phyloP scores from a whole-genome alignment of 2,113 vertebrate species.

The Ornithorhynchus anatinus region DNA sequence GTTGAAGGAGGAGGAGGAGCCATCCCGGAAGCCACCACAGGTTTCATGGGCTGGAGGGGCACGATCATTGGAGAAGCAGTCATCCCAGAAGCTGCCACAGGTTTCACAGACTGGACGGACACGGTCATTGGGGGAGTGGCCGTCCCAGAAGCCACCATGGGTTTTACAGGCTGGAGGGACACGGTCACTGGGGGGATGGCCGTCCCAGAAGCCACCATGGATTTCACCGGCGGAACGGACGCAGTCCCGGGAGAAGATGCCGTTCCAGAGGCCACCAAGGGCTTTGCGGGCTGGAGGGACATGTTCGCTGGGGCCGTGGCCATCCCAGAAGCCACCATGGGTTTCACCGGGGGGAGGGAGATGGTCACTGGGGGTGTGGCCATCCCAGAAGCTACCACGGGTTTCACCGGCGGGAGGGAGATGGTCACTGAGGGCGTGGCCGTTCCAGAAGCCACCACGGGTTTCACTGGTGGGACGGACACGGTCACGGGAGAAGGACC shows the following conservation, averaged over 20 bases:
- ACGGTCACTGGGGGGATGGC: not conserved
- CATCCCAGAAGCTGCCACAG: too few species aligned
- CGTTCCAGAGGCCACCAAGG: slow-evolving; percentile 23
- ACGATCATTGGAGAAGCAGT: too few species aligned
- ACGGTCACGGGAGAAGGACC: slow-evolving; percentile 14
- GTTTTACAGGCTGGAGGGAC: slow-evolving; percentile 37
- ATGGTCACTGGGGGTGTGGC: slow-evolving; percentile 19
- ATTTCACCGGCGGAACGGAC: slow-evolving; percentile 55
- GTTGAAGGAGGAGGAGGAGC: too few species aligned
- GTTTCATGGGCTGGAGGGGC: too few species aligned
- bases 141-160: too few species aligned
- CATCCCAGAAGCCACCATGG: slow-evolving; percentile 18
- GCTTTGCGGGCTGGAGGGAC: slow-evolving; percentile 55
- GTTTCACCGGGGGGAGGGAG: slow-evolving; percentile 23
- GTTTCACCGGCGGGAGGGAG: slow-evolving; percentile 50
- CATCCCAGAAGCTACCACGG: slow-evolving; percentile 3
- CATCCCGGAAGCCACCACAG: too few species aligned
- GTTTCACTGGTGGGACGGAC: slow-evolving; percentile 24
- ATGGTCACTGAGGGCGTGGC: slow-evolving; percentile 17
- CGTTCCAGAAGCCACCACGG: slow-evolving; percentile 18
- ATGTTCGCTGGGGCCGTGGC: not conserved
- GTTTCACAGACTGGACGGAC: slow-evolving; percentile 37
- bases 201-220: slow-evolving; percentile 33
- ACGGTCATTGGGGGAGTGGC: not conserved
- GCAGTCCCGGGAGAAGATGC: slow-evolving; percentile 1